Evolutionary conservation across 2,797 vertebrate genomes (phyloP).

Genomic region (Silurus aristotelis): DNA sequence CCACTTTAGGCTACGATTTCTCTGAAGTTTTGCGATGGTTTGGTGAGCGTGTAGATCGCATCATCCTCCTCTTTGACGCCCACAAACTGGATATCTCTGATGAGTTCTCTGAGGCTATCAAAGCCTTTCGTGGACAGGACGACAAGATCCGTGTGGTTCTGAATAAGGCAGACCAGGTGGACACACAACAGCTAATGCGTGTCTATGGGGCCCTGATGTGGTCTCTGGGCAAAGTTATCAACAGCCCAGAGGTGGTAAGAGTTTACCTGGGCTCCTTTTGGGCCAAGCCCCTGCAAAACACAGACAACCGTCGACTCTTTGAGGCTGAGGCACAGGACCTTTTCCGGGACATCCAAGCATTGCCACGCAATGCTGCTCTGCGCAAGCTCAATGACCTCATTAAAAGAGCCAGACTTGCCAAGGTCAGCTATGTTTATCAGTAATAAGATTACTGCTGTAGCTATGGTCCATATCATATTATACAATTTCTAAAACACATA

Average conservation of each 20-base stretch:
- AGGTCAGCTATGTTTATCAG: slow-evolving; percentile 72
- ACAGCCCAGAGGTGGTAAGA: slow-evolving; percentile 91
- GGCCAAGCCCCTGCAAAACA: slow-evolving; percentile 92
- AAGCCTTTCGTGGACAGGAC: slow-evolving; percentile 91
- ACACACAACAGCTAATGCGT: slow-evolving; percentile 96
- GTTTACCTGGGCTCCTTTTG: slow-evolving; percentile 97
- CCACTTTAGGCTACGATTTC: slow-evolving; percentile 87
- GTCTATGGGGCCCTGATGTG: slow-evolving; percentile 98
- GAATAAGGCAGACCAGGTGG: slow-evolving; percentile 96
- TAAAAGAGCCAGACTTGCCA: slow-evolving; percentile 92
- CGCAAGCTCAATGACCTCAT: slow-evolving; percentile 97
- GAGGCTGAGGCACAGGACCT: slow-evolving; percentile 93
- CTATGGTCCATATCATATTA: not conserved
- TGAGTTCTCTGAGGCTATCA: slow-evolving; percentile 97
- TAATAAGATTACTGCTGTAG: not conserved
- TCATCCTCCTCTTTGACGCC: slow-evolving; percentile 95
- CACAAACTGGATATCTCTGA: slow-evolving; percentile 98
- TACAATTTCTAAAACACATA: not conserved
- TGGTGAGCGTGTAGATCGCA: slow-evolving; percentile 91
- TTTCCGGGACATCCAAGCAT: slow-evolving; percentile 91
- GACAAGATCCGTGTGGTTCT: slow-evolving; percentile 97
- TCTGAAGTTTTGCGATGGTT: slow-evolving; percentile 96
- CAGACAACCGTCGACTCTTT: slow-evolving; percentile 90
- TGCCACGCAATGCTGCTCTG: slow-evolving; percentile 91
- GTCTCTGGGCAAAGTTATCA: slow-evolving; percentile 96